These are phyloP conservation scores for Lepilemur ruficaudatus DNA, from an alignment of 2,797 vertebrate genomes.

Conservation along the genomic window DNA sequence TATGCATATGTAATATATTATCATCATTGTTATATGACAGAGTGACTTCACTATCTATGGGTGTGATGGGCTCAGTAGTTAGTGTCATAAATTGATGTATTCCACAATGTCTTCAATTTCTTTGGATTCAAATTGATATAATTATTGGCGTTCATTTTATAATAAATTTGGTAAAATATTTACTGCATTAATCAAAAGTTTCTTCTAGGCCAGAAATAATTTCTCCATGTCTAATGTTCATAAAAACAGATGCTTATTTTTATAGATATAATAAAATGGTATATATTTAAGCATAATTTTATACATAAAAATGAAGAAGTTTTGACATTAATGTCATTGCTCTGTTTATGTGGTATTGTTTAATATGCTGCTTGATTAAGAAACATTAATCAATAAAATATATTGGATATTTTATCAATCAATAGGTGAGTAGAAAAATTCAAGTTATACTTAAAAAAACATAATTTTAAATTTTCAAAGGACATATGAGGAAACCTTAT, in stretches of 20 bases:
- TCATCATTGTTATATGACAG: neutral
- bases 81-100: neutral
- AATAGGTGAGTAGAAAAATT: neutral
- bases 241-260: slow-evolving; percentile 13
- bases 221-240: neutral
- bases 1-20: neutral
- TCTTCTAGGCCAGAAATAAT: neutral
- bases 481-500: neutral
- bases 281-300: neutral
- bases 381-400: neutral
- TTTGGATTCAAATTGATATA: neutral
- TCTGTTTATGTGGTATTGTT: neutral
- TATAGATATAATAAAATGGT: neutral
- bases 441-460: neutral
- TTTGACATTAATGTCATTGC: neutral
- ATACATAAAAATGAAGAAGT: neutral
- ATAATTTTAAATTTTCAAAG: neutral
- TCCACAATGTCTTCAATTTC: neutral
- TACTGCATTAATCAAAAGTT: neutral
- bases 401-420: neutral
- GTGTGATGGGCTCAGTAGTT: neutral
- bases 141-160: neutral
- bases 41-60: neutral
- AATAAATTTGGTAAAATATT: neutral
- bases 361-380: neutral